phyloP scores from a whole-genome alignment of 2,888 invertebrate species.

The Marronus borbonicus region DNA sequence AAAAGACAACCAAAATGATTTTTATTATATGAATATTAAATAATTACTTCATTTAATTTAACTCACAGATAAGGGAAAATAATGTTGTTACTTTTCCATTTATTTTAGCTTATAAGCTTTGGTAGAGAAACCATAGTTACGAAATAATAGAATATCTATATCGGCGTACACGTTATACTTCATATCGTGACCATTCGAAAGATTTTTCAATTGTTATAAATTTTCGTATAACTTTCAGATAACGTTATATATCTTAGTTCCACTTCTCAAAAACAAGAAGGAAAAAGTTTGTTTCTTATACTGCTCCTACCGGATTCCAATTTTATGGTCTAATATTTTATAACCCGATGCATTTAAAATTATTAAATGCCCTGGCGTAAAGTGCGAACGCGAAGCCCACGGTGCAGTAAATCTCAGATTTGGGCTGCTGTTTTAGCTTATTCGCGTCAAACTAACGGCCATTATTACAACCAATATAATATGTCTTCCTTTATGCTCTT shows the following conservation, averaged over 20 bases:
- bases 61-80: too few species aligned
- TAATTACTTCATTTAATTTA: too few species aligned
- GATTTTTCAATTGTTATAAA: conserved; percentile 32
- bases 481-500: conserved; percentile 28
- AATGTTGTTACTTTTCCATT: too few species aligned
- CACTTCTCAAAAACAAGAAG: not conserved
- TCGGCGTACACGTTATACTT: not conserved
- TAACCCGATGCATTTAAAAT: conserved; percentile 48
- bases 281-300: conserved; percentile 18
- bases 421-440: conserved; percentile 20
- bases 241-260: conserved; percentile 24
- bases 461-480: conserved; percentile 40
- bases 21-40: too few species aligned
- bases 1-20: too few species aligned
- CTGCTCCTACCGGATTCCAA: conserved; percentile 38
- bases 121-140: too few species aligned
- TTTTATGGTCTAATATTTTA: conserved; percentile 51
- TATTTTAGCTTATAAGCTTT: too few species aligned
- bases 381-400: conserved; percentile 17
- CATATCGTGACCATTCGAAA: not conserved
- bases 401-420: conserved; percentile 31
- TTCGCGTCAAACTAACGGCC: conserved; percentile 32
- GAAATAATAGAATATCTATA: not conserved
- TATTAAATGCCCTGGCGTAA: conserved; percentile 44
- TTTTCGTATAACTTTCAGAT: conserved; percentile 29